Base-by-base conservation (phyloP, 2,888 invertebrate genomes). In the Girardia tigrina region DNA sequence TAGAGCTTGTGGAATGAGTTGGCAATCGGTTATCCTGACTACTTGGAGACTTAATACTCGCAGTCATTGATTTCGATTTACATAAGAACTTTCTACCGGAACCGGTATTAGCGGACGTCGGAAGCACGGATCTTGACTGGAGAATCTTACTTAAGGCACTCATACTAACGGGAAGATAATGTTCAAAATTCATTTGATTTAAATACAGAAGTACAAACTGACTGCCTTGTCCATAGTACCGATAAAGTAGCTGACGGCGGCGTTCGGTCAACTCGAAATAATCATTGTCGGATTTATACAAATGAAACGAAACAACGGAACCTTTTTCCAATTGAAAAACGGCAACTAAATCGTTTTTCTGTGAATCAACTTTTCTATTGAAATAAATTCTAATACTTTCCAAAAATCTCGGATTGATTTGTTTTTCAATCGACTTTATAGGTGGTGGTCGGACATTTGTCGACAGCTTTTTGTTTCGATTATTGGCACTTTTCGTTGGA, bases 211-310 rank as follows among this genome's bases (percentile, higher is more conserved):
- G 76, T 26, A 76, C 75, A 20, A 42, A 42, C 28, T 75, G 75
- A 1, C 73, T 75, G 26, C 76, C 76, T n/a, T 70, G 76, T n/a
- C 70, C 42, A 42, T 76, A 76, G 56, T 76, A 76, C 20, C 76
- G 73, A 28, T 70, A 26, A 0, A 76, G 26, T 27, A 76, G 28
- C 14, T 75, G 76, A 27, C 76, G 36, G 28, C 76, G 76, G 1
- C 76, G 56, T 70, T 76, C 76, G 16, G 76, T 76, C 8, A 76
- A 42, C 26, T 76, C 73, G 28, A 76, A 76, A 16, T 56, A 56
- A n/a, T 56, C 56, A 28, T 27, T 71, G 16, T 71, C 71, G 8
- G 75, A n/a, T 26, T 71, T 29, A 42, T 29, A 76, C 14, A 74
- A 29, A 27, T 36, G 29, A 27, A 69, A 76, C 20, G 76, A 74